Percentiles rank a stretch among this genome's conserved stretches.
phyloP scores from a whole-genome alignment of 2,113 vertebrate genomes.

The Cephalopholis sonnerati region DNA sequence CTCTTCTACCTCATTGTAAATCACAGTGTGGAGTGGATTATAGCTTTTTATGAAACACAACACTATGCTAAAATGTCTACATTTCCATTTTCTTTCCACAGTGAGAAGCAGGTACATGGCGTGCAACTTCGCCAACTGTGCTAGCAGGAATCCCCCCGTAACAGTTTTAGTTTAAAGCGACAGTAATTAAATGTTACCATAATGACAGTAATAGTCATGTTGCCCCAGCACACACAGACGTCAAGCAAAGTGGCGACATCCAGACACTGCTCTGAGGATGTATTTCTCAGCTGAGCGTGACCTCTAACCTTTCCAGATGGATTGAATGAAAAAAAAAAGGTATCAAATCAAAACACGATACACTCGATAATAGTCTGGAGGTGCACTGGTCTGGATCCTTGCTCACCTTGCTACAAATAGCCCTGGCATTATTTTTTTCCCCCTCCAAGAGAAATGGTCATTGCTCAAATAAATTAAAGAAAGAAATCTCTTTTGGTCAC shows the following conservation, averaged over 20 bases:
- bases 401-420: conserved; percentile 26
- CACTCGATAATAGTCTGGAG: conserved; percentile 17
- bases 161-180: conserved; percentile 13
- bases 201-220: conserved; percentile 1
- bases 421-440: not conserved
- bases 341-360: conserved; percentile 32
- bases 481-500: conserved; percentile 45
- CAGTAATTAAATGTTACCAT: conserved; percentile 26
- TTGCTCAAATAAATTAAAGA: conserved; percentile 63
- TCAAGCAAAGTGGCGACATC: not conserved
- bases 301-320: conserved; percentile 16
- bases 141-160: conserved; percentile 22
- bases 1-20: conserved; percentile 49
- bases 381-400: conserved; percentile 40
- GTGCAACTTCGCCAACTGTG: not conserved
- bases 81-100: conserved; percentile 23
- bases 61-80: conserved; percentile 10
- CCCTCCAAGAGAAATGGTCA: conserved; percentile 23
- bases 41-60: conserved; percentile 26
- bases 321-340: conserved; percentile 28
- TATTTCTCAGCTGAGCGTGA: not conserved
- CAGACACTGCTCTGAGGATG: not conserved
- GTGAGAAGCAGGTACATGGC: conserved; percentile 22
- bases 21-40: conserved; percentile 41
- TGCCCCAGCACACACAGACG: not conserved